Conservation (phyloP, 2,113 vertebrate genomes). For the Procavia capensis region DNA sequence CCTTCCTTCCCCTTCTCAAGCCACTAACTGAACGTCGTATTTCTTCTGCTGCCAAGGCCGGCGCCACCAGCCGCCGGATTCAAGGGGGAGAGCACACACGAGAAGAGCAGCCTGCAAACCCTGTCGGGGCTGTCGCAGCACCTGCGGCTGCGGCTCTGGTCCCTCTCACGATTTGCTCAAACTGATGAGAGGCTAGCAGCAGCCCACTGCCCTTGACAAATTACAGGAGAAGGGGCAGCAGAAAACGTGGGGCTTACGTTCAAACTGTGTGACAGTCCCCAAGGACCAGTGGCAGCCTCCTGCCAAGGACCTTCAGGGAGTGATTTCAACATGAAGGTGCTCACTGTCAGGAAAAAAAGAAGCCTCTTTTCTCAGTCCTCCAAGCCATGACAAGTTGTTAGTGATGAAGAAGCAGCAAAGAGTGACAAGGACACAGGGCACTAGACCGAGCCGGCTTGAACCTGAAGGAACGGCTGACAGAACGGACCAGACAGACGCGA, state of each 20-base stretch:
- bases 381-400: not conserved
- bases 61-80: conserved; percentile 50
- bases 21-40: conserved; percentile 80
- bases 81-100: not conserved
- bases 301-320: not conserved
- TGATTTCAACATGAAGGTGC: not conserved
- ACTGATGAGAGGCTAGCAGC: conserved; percentile 39
- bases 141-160: not conserved
- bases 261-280: not conserved
- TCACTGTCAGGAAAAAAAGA: not conserved
- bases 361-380: not conserved
- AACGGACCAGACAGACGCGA: not conserved
- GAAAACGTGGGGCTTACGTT: conserved; percentile 41
- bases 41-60: conserved; percentile 68
- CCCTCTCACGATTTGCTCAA: conserved; percentile 56
- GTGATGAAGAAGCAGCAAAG: not conserved
- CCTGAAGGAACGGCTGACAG: not conserved
- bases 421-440: not conserved
- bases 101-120: conserved; percentile 52
- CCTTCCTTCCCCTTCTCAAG: conserved; percentile 75
- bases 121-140: conserved; percentile 23
- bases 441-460: not conserved
- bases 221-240: not conserved
- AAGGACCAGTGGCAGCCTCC: not conserved
- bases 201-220: conserved; percentile 14